Evolutionary conservation across 2,797 vertebrate genomes (phyloP).

Genomic region (Selene dorsalis): DNA sequence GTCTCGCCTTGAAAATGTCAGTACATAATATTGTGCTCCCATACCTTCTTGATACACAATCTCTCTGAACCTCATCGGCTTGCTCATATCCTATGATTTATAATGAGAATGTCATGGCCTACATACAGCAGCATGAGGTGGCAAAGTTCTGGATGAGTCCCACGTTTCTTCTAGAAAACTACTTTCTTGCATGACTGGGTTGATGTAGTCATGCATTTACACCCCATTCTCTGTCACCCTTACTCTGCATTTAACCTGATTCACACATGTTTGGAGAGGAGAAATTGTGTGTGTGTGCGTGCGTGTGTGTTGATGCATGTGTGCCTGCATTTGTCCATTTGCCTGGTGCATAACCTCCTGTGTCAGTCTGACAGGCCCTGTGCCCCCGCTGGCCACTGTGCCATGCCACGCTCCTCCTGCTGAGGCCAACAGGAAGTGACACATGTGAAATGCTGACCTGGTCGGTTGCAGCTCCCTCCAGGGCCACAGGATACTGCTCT

Average conservation of each 20-base stretch:
- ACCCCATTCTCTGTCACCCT: conserved; percentile 34
- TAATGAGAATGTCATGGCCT: conserved; percentile 32
- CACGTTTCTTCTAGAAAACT: conserved; percentile 24
- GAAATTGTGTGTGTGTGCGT: conserved; percentile 8
- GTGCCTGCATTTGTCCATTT: conserved; percentile 58
- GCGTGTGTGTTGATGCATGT: conserved; percentile 24
- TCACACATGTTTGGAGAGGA: conserved; percentile 55
- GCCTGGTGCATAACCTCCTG: conserved; percentile 72
- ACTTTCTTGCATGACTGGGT: conserved; percentile 6
- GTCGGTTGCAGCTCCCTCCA: conserved; percentile 64
- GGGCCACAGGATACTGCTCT: conserved; percentile 74
- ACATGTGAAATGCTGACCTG: conserved; percentile 84
- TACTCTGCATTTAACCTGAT: conserved; percentile 51
- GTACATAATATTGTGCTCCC: conserved; percentile 7
- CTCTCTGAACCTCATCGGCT: background rate
- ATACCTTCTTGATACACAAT: background rate
- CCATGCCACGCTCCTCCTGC: conserved; percentile 69
- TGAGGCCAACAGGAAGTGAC: conserved; percentile 82
- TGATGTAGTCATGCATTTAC: conserved; percentile 5
- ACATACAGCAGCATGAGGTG: conserved; percentile 16
- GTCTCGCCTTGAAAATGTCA: conserved; percentile 4
- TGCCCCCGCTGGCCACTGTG: conserved; percentile 72
- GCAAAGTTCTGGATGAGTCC: conserved; percentile 33
- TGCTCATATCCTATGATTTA: conserved; percentile 18
- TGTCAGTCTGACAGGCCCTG: conserved; percentile 78